Evolutionary conservation across 2,797 vertebrate genomes (phyloP).

Genomic region (Paguma larvata): DNA sequence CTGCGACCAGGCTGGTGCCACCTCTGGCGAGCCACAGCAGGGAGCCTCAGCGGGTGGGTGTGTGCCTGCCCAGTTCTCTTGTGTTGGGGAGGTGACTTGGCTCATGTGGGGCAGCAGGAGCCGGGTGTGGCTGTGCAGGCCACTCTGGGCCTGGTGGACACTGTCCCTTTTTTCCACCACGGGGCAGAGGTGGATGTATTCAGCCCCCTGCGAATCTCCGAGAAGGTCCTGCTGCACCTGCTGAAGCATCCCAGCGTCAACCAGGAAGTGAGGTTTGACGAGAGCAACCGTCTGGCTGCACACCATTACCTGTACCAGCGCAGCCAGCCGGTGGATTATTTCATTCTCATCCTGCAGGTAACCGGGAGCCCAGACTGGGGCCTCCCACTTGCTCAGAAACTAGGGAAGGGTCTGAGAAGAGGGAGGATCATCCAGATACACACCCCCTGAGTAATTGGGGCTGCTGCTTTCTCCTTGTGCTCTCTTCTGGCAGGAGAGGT

Average conservation of each 20-base stretch:
- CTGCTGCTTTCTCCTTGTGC: background rate
- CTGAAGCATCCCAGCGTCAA: conserved; percentile 95
- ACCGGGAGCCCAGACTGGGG: background rate
- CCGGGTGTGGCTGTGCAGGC: background rate
- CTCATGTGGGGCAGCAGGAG: background rate
- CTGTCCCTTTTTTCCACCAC: background rate
- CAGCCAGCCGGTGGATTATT: conserved; percentile 95
- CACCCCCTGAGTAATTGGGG: background rate
- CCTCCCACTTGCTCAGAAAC: background rate
- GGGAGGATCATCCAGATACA: background rate
- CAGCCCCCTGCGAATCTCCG: conserved; percentile 92
- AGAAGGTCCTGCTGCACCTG: conserved; percentile 95
- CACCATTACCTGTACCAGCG: conserved; percentile 95
- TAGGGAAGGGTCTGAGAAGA: background rate
- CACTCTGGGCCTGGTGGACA: conserved; percentile 1
- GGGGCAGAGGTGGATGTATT: conserved; percentile 95
- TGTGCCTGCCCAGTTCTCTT: background rate
- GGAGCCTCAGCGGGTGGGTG: background rate
- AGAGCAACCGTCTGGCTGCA: conserved; percentile 90
- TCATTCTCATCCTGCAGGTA: conserved; percentile 96
- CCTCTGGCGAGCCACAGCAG: background rate
- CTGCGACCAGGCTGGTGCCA: background rate
- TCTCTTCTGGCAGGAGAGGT: background rate
- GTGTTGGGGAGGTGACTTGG: background rate
- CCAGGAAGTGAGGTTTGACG: conserved; percentile 95